A percentile compares a stretch with the other conserved stretches of the same genome.
These are phyloP conservation scores for Melipona quadrifasciata DNA, from an alignment of 1,140 invertebrate genomes.

Conservation along the genomic window DNA sequence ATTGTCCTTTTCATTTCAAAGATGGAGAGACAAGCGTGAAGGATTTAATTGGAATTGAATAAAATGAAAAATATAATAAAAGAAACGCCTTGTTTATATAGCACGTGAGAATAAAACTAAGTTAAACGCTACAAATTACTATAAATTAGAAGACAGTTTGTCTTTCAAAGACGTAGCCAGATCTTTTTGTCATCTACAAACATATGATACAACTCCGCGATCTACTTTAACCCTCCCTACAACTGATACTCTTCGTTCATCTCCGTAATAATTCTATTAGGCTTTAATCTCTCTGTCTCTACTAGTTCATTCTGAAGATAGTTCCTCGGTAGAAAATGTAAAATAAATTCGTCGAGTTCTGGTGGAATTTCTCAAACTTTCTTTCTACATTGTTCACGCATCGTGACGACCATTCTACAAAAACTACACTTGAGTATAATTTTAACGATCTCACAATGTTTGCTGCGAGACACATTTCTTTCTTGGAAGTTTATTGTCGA, in stretches of 20 bases:
- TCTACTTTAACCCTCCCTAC: neutral
- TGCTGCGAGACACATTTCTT: too few relatives aligned
- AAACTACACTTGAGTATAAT: neutral
- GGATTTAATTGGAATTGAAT: neutral
- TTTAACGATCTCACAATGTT: too few relatives aligned
- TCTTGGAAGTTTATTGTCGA: too few relatives aligned
- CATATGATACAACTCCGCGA: neutral
- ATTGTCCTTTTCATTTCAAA: too few relatives aligned
- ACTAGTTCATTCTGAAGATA: neutral
- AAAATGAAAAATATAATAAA: neutral
- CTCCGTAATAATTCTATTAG: neutral
- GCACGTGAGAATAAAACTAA: neutral
- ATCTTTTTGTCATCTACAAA: neutral
- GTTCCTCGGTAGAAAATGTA: neutral
- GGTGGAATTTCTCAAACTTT: neutral
- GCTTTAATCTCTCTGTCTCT: slow-evolving; percentile 5
- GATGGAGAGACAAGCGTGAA: too few relatives aligned
- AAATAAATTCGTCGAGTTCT: neutral
- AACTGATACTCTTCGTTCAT: neutral
- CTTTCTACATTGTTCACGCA: too few relatives aligned
- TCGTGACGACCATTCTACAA: neutral
- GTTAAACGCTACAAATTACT: neutral
- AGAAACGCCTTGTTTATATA: too few relatives aligned
- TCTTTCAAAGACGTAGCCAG: neutral
- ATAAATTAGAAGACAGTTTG: neutral